Evolutionary conservation across 2,797 vertebrate genomes (phyloP).

Genomic region (Synanceia verrucosa): DNA sequence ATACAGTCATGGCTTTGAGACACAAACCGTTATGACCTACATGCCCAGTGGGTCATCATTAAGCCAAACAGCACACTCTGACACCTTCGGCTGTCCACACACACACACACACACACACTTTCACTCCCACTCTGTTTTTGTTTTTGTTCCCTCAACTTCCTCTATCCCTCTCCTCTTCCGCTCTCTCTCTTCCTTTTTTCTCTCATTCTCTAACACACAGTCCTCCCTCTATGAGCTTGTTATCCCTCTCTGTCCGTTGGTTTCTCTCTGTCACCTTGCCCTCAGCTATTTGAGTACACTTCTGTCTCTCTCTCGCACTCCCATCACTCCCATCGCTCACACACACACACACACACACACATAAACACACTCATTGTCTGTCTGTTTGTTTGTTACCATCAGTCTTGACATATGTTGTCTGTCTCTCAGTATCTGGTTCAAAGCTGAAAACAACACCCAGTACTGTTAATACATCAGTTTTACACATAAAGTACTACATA

Average conservation of each 20-base stretch:
- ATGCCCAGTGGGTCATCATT: conserved; percentile 76
- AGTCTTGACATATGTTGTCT: conserved; percentile 39
- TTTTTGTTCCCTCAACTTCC: conserved; percentile 66
- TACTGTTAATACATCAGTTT: not conserved
- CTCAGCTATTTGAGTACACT: conserved; percentile 70
- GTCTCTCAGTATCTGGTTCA: conserved; percentile 20
- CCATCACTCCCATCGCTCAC: conserved; percentile 17
- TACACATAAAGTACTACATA: not conserved
- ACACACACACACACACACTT: conserved; percentile 27
- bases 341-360: conserved; percentile 16
- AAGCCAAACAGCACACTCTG: conserved; percentile 67
- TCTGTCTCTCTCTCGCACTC: conserved; percentile 48
- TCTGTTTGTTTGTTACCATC: conserved; percentile 21
- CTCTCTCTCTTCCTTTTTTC: conserved; percentile 52
- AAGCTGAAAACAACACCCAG: not conserved
- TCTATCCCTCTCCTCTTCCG: conserved; percentile 47
- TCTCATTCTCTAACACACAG: conserved; percentile 39
- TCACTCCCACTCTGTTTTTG: conserved; percentile 41
- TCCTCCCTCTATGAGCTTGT: conserved; percentile 60
- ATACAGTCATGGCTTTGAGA: conserved; percentile 61
- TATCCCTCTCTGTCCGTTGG: conserved; percentile 70
- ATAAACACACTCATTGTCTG: conserved; percentile 40
- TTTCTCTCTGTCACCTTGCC: conserved; percentile 74
- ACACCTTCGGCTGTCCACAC: conserved; percentile 61
- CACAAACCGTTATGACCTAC: conserved; percentile 74